A percentile compares a stretch with the other conserved stretches of the same genome.
phyloP scores from a whole-genome alignment of 2,888 invertebrate species.

The Tenthredo notha region DNA sequence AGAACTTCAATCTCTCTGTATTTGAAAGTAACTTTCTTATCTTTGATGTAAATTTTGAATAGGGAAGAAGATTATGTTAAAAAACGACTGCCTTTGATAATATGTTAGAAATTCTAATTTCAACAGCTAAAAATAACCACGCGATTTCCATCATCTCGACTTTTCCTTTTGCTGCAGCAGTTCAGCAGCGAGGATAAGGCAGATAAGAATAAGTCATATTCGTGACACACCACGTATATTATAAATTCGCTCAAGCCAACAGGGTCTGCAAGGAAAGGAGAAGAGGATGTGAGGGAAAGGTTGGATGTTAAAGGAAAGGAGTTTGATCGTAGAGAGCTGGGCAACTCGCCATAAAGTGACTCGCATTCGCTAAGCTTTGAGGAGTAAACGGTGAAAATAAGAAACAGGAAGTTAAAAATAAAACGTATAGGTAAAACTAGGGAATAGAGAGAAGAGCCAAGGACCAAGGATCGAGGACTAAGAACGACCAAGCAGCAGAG shows the following conservation, averaged over 20 bases:
- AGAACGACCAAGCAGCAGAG: slow-evolving; percentile 13
- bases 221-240: not conserved
- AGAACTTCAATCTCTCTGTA: not conserved
- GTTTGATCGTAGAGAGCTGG: slow-evolving; percentile 52
- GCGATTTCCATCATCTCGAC: not conserved
- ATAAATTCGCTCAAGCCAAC: not conserved
- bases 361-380: slow-evolving; percentile 60
- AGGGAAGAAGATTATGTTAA: not conserved
- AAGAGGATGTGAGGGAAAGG: not conserved
- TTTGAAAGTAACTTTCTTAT: not conserved
- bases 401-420: slow-evolving; percentile 8
- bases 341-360: slow-evolving; percentile 66
- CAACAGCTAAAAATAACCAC: not conserved
- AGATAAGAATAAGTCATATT: not conserved
- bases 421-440: not conserved
- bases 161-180: not conserved
- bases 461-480: slow-evolving; percentile 12
- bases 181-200: not conserved
- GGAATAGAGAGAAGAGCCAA: not conserved
- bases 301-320: not conserved
- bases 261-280: not conserved
- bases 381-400: slow-evolving; percentile 30
- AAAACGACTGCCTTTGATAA: not conserved
- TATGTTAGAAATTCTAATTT: not conserved
- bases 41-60: not conserved